phyloP scores from a whole-genome alignment of 2,113 vertebrate species.

The Cervus canadensis region DNA sequence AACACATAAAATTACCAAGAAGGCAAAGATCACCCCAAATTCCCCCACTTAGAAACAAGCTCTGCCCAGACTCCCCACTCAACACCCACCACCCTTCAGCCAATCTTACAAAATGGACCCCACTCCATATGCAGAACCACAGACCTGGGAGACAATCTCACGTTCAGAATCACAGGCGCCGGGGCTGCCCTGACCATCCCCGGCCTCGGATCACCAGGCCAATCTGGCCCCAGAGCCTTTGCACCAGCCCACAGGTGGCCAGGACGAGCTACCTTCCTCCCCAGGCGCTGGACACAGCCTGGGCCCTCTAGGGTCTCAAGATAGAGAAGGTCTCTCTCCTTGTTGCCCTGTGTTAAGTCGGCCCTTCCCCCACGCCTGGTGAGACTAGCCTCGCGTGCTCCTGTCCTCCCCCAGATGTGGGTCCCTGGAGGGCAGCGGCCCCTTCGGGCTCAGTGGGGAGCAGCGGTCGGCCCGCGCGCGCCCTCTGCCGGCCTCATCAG shows the following conservation, averaged over 20 bases:
- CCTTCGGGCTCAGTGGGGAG: not conserved
- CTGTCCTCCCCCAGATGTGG: not conserved
- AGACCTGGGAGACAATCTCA: not conserved
- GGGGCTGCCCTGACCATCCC: too few species aligned
- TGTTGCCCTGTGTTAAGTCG: not conserved
- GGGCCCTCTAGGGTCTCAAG: not conserved
- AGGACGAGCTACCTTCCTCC: not conserved
- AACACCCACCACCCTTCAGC: too few species aligned
- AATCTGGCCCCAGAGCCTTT: not conserved
- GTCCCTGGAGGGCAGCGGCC: not conserved
- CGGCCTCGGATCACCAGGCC: not conserved
- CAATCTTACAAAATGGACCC: not conserved
- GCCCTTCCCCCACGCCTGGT: too few species aligned
- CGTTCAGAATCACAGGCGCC: too few species aligned
- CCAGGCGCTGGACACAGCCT: not conserved
- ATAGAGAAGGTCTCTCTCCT: not conserved
- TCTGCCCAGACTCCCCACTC: not conserved
- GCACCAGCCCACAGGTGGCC: not conserved
- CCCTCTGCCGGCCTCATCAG: not conserved
- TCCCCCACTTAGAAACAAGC: not conserved
- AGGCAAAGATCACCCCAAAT: not conserved
- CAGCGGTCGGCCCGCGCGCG: not conserved
- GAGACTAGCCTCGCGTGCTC: not conserved
- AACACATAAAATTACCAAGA: not conserved
- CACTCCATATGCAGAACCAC: not conserved